Conservation (phyloP, 2,888 invertebrate species). For the Gastrophysa polygoni region DNA sequence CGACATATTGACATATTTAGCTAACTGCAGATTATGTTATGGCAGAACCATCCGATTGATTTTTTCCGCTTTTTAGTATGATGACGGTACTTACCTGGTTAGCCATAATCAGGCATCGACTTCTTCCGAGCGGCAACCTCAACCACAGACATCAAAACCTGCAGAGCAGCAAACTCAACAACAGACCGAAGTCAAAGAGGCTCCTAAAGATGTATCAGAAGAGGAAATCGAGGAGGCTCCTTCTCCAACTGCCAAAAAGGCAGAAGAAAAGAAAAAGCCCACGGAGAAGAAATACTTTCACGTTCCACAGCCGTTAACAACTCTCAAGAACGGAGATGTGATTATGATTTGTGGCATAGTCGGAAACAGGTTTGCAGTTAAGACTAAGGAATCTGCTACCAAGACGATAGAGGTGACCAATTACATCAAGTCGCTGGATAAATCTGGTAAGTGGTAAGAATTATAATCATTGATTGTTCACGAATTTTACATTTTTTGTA, state of each 20-base stretch:
- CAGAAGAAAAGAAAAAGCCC: not conserved
- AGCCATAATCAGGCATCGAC: too few relatives aligned
- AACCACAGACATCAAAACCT: not conserved
- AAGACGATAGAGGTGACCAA: conserved; percentile 37
- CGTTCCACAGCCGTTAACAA: conserved; percentile 25
- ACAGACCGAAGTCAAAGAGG: conserved; percentile 2
- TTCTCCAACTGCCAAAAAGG: not conserved
- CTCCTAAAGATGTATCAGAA: not conserved
- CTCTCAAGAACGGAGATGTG: conserved; percentile 35
- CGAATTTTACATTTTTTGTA: too few relatives aligned
- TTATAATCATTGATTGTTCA: too few relatives aligned
- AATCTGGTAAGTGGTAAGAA: conserved; percentile 27
- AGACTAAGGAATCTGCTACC: conserved; percentile 41
- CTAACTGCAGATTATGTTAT: too few relatives aligned
- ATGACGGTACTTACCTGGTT: conserved; percentile 38
- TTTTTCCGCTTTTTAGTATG: too few relatives aligned
- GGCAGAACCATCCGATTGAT: too few relatives aligned
- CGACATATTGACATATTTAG: too few relatives aligned
- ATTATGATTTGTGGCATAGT: conserved; percentile 39
- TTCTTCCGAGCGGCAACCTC: too few relatives aligned
- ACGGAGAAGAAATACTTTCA: conserved; percentile 21
- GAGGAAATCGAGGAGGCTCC: not conserved
- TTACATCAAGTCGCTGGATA: conserved; percentile 33
- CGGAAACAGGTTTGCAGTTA: conserved; percentile 38
- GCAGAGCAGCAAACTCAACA: not conserved